These are phyloP conservation scores for Drosophila nannoptera DNA, from an alignment of 1,140 invertebrate species.

Conservation along the genomic window DNA sequence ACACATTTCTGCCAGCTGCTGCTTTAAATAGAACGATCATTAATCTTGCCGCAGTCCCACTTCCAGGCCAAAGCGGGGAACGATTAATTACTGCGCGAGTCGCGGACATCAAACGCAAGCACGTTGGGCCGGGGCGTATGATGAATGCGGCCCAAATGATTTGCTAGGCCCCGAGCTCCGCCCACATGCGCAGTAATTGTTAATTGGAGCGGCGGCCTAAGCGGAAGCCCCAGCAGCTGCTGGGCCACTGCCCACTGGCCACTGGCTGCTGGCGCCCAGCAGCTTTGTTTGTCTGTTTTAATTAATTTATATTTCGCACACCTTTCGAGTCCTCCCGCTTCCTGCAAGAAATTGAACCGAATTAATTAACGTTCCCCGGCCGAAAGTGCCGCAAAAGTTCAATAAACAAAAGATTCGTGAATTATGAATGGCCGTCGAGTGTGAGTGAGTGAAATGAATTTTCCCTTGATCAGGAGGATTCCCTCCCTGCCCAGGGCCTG, in stretches of 20 bases:
- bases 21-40: conserved; percentile 44
- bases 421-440: conserved; percentile 9
- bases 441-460: conserved; percentile 11
- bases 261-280: background rate
- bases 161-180: conserved; percentile 31
- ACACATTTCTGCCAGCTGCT: conserved; percentile 4
- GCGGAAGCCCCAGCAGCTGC: conserved; percentile 49
- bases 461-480: background rate
- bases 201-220: conserved; percentile 56
- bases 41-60: conserved; percentile 66
- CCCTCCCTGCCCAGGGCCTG: too few species aligned
- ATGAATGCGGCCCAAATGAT: conserved; percentile 74
- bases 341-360: conserved; percentile 38
- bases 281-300: conserved; percentile 63
- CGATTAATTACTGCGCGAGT: conserved; percentile 72
- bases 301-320: conserved; percentile 74
- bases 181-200: conserved; percentile 20
- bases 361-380: conserved; percentile 28
- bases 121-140: conserved; percentile 61
- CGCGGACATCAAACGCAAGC: conserved; percentile 72
- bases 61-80: conserved; percentile 53
- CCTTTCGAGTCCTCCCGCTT: conserved; percentile 44
- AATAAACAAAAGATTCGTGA: conserved; percentile 12
- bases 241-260: conserved; percentile 33
- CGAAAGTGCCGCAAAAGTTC: conserved; percentile 23